Evolutionary conservation across 2,797 vertebrate species (phyloP), one percentile per base, ranked within the genome.

Genomic region (Lycodopsis pacificus): DNA sequence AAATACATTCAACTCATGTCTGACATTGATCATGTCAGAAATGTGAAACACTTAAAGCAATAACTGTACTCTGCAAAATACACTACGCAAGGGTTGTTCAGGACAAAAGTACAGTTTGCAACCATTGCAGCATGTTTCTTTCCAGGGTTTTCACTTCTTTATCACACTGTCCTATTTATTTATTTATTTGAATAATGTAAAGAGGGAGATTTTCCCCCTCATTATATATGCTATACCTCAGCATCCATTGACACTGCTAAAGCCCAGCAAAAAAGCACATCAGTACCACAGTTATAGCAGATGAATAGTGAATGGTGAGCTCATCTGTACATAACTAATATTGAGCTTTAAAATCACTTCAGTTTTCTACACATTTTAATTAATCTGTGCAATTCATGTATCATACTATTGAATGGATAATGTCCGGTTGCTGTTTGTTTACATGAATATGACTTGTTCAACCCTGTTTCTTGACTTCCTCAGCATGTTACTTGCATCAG

Each of bases 401-500:
- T 81, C 57, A 20, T 76, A 54, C 34, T 58, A 36, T 58, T 74
- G 65, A 77, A 81, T 63, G 36, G 54, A 65, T 69, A 64, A 76
- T 80, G 12, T n/a, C 62, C n/a, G 19, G 46, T 84, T 86, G 72
- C 80, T 86, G 70, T 90, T 88, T 82, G 77, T 86, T 84, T 85
- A 63, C 72, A 83, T 82, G 69, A 19, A 81, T 66, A 86, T 84
- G 71, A 89, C 62, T 56, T 86, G 82, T 93, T 76, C 73, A 84
- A 82, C 76, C 74, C 65, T 88, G 84, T 92, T 82, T 90, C 67
- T 91, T 91, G 63, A 88, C 65, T 63, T 87, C 76, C 63, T 81
- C 71, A 63, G 92, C 92, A 93, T 93, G 91, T 88, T 61, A 75
- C 78, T 84, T 76, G 73, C 75, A 79, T 86, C 72, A 44, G 73